Percentiles rank a stretch among this genome's conserved stretches.
Evolutionary conservation across 2,888 invertebrate species (phyloP).

Genomic region (Diadegma fenestrale): DNA sequence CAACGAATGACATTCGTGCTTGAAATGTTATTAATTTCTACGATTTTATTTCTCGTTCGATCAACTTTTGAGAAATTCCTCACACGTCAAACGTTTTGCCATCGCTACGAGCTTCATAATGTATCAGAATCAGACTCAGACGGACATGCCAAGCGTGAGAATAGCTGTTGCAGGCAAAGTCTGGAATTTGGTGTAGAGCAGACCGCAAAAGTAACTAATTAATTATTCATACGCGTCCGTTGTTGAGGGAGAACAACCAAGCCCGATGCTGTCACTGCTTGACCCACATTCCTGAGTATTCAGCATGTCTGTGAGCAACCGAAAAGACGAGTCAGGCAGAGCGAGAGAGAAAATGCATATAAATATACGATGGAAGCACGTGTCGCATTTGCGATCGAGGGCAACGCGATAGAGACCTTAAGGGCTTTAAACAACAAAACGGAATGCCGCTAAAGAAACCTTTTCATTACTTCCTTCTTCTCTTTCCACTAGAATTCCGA

Average conservation of each 20-base stretch:
- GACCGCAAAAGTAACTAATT: conserved; percentile 78
- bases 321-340: conserved; percentile 70
- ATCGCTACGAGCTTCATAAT: neutral
- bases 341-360: neutral
- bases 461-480: neutral
- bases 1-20: conserved; percentile 18
- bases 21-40: neutral
- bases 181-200: conserved; percentile 65
- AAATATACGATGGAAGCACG: neutral
- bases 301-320: conserved; percentile 78
- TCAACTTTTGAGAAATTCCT: neutral
- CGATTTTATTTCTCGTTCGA: neutral
- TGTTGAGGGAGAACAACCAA: conserved; percentile 72
- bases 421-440: neutral
- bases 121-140: neutral
- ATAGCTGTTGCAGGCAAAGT: conserved; percentile 45
- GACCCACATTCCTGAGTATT: conserved; percentile 74
- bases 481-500: too few species aligned
- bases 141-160: conserved; percentile 25
- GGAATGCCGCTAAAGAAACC: neutral
- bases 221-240: conserved; percentile 82
- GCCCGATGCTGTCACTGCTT: conserved; percentile 76
- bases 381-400: neutral
- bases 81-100: neutral
- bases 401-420: neutral